Evolutionary conservation across 2,797 vertebrate species (phyloP).

Genomic region (Geotria australis): DNA sequence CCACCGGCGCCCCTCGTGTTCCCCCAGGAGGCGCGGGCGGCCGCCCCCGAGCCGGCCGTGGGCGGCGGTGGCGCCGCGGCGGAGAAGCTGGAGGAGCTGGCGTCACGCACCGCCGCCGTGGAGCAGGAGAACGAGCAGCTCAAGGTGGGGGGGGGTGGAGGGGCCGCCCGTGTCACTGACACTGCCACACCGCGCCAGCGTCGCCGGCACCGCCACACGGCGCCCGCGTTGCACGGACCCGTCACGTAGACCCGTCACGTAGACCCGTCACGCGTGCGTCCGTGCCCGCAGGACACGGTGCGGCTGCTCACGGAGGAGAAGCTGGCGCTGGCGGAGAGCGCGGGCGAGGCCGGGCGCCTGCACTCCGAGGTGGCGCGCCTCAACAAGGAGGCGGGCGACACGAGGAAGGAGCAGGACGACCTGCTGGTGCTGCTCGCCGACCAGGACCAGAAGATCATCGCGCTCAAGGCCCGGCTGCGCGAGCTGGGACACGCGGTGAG

Average conservation of each 20-base stretch:
- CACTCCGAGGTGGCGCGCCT: conserved; percentile 29
- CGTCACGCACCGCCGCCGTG: conserved; percentile 21
- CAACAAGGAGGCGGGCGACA: conserved; percentile 12
- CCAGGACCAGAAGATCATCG: conserved; percentile 74
- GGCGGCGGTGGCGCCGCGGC: conserved; percentile 4
- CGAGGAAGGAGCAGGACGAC: conserved; percentile 89
- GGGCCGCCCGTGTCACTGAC: no score
- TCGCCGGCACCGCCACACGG: no score
- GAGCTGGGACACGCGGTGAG: conserved; percentile 43
- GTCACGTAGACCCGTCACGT: no score
- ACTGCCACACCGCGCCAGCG: no score
- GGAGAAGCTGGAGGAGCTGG: conserved; percentile 14
- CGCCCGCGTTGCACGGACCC: no score
- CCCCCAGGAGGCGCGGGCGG: not conserved
- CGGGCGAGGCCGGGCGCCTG: conserved; percentile 15
- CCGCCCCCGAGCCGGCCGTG: no score
- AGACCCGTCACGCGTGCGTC: no score
- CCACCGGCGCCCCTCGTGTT: no score
- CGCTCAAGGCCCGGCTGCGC: conserved; percentile 40
- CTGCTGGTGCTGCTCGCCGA: conserved; percentile 78
- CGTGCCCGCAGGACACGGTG: conserved; percentile 19
- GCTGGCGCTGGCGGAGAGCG: conserved; percentile 13
- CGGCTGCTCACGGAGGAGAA: conserved; percentile 19
- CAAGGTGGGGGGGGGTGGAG: conserved; percentile 28
- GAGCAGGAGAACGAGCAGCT: conserved; percentile 27